These are phyloP conservation scores for Thalassophryne amazonica DNA, from an alignment of 2,797 vertebrate genomes.

Conservation along the genomic window DNA sequence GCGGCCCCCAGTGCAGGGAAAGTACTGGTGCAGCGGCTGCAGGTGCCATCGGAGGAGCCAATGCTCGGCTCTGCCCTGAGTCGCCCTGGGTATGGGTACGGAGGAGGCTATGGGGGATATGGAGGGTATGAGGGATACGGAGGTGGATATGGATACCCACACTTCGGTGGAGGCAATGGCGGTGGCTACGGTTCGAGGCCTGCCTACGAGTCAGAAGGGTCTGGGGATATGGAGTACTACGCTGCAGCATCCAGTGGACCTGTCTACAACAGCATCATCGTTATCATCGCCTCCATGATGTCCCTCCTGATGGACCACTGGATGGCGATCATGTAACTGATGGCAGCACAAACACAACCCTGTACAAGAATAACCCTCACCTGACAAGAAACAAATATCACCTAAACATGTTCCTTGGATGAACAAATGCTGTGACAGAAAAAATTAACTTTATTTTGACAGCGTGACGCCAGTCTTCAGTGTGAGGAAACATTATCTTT, in stretches of 20 bases:
- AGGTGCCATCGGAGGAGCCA: constrained; percentile 76
- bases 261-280: constrained; percentile 63
- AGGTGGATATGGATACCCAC: constrained; percentile 33
- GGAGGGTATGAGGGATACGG: not conserved
- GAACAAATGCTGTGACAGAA: not conserved
- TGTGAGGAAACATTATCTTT: not conserved
- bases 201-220: constrained; percentile 65
- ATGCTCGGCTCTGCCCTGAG: constrained; percentile 76
- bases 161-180: constrained; percentile 10
- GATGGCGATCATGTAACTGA: constrained; percentile 45
- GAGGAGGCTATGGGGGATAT: constrained; percentile 25
- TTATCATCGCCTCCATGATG: constrained; percentile 63
- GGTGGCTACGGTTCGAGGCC: constrained; percentile 38
- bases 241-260: constrained; percentile 56
- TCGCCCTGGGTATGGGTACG: constrained; percentile 67
- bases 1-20: constrained; percentile 72
- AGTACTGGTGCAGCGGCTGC: constrained; percentile 77
- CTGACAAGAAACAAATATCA: not conserved
- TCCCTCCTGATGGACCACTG: constrained; percentile 67
- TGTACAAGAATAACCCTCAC: not conserved
- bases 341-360: not conserved
- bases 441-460: too few relatives aligned
- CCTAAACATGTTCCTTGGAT: not conserved
- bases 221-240: constrained; percentile 73
- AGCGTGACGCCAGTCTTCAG: not conserved